Evolutionary conservation across 2,797 vertebrate species (phyloP), one percentile per base, ranked within the genome.

Genomic region (Yasuhikotakia modesta): DNA sequence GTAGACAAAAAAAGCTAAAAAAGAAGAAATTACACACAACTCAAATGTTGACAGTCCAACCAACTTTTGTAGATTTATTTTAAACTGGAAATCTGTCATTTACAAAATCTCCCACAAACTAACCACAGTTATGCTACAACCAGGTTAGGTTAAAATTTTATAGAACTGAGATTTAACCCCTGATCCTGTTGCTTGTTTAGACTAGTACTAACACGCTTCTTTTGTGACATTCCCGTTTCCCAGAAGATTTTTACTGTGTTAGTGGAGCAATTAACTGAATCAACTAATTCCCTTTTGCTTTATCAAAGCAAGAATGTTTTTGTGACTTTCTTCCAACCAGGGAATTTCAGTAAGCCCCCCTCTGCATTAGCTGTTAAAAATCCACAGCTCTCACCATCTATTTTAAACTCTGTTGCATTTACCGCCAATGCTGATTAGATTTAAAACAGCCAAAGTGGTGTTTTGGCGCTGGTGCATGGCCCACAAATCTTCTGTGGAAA

Each of bases 401-500:
- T 79, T 64, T 85, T 85, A 82, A 58, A 57, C 78, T 80, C 82
- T 81, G 83, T 87, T 88, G 86, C 88, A 89, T 81, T 80, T 61
- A 78, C 71, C 90, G 90, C 84, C 89, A 89, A 71, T 35, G 21
- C 76, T 82, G 82, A 92, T 93, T 90, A 91, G 89, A 86, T 87
- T 87, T 85, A 84, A 75, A 52, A 78, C 68, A 68, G 76, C 78
- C 84, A 85, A 66, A 81, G 30, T 75, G 78, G 63, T 57, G 68
- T 77, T 84, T 78, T 76, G 79, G 87, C 85, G 84, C 78, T 45
- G 74, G 27, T 60, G 78, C 65, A 83, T 27, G 19, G 61, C 52
- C 52, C 16, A 50, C 82, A 64, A 85, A 83, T 84, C 84, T 87
- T 69, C 73, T 69, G 61, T 81, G 45, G 71, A 39, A 27, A 27